Base-by-base conservation (phyloP, 2,888 invertebrate species). In the Erebia epiphron region DNA sequence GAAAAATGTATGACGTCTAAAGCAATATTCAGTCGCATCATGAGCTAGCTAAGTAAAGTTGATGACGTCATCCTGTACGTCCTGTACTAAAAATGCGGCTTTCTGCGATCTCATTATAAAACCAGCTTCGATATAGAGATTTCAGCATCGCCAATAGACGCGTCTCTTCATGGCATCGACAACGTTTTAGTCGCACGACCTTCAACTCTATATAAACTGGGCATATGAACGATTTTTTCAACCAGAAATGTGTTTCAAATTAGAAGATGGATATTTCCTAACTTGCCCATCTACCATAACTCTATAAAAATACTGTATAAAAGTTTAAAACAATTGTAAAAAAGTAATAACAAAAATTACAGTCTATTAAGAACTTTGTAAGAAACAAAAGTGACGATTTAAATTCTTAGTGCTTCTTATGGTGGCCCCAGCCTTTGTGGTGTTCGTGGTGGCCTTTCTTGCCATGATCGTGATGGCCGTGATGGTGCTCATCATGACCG, bases 391-490 rank as follows among this genome's bases (percentile, higher is more conserved):
- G 72, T 75, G 83, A 57, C 49, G 63, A 18, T 54, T 54, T 43
- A 62, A 16, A 66, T n/a, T 49, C 46, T 67, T 74, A 74, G 43
- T 74, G 90, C 83, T 95, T 92, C 79, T 91, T 91, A 74, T 92
- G 92, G 91, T 94, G 95, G 56, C 96, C 96, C 92, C 96, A 95
- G 82, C 96, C 94, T 85, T 96, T 96, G 77, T 95, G 96, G 76
- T 95, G 95, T 46, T 95, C 94, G 83, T 96, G 96, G 52, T 94
- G 95, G 65, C 96, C 96, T 87, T 97, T 97, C 91, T 97, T 96
- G 82, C 96, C 97, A 82, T 96, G 96, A 79, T 95, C 95, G 76
- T 95, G 95, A 79, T 97, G 95, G 82, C 96, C 95, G 75, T 95
- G 94, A 80, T 96, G 96, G 80, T 97, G 96, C 26, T 95, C 95